phyloP scores from a whole-genome alignment of 2,888 invertebrate species.

The Tachina fera region DNA sequence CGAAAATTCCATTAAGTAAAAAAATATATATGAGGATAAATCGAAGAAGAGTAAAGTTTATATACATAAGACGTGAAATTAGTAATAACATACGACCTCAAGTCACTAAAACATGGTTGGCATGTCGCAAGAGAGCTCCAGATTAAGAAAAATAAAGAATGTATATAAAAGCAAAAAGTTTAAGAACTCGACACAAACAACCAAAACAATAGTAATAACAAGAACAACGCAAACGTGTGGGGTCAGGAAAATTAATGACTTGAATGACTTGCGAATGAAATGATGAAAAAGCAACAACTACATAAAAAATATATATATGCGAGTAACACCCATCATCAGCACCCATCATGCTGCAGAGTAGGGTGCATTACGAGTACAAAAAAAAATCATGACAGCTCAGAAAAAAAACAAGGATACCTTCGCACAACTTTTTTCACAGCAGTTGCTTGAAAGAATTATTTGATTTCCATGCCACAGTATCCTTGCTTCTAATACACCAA shows the following conservation, averaged over 20 bases:
- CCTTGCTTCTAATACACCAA: too few relatives aligned
- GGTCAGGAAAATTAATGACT: constrained; percentile 81
- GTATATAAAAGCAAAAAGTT: constrained; percentile 20
- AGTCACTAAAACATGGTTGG: constrained; percentile 69
- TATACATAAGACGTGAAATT: constrained; percentile 70
- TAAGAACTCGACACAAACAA: constrained; percentile 43
- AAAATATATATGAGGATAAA: constrained; percentile 29
- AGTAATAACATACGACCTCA: constrained; percentile 73
- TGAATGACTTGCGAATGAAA: constrained; percentile 76
- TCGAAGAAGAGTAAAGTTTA: constrained; percentile 60
- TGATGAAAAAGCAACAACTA: constrained; percentile 66
- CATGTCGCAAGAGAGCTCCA: constrained; percentile 68
- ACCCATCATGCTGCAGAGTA: constrained; percentile 53
- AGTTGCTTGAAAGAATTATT: constrained; percentile 23
- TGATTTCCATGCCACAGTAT: not conserved
- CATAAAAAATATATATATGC: constrained; percentile 42
- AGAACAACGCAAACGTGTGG: constrained; percentile 74
- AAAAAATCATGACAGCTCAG: constrained; percentile 63
- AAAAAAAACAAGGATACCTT: constrained; percentile 50
- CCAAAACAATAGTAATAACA: constrained; percentile 32
- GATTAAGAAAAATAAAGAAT: constrained; percentile 63
- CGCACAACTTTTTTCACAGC: constrained; percentile 31
- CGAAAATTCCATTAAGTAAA: constrained; percentile 30
- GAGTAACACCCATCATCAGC: constrained; percentile 63
- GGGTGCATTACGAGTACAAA: constrained; percentile 4